Evolutionary conservation across 2,797 vertebrate species (phyloP).

Genomic region (Sebastes matsubarae): DNA sequence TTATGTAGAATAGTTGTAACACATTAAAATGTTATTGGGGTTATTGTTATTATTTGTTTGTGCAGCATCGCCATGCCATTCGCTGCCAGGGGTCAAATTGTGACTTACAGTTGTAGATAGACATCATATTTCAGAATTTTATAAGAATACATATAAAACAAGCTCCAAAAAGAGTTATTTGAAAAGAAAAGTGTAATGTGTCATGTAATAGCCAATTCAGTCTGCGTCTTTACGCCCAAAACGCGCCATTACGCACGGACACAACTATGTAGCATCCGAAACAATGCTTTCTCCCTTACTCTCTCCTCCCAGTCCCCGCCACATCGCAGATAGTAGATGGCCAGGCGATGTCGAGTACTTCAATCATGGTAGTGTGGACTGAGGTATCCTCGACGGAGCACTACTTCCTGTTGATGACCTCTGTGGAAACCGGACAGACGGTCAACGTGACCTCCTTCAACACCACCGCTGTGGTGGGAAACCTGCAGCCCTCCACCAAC

Average conservation of each 20-base stretch:
- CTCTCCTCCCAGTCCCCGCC: slow-evolving; percentile 69
- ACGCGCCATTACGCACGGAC: not conserved
- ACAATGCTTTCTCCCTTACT: not conserved
- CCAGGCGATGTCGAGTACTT: slow-evolving; percentile 69
- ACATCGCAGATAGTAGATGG: slow-evolving; percentile 70
- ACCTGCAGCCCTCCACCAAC: slow-evolving; percentile 66
- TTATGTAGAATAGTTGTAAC: not conserved
- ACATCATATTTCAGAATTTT: not conserved
- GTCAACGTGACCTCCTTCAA: slow-evolving; percentile 56
- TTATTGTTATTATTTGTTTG: not conserved
- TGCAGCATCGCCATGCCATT: not conserved
- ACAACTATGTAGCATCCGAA: not conserved
- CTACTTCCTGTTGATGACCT: slow-evolving; percentile 69
- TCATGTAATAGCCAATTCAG: not conserved
- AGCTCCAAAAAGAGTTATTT: not conserved
- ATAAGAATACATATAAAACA: not conserved
- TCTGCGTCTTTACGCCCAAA: not conserved
- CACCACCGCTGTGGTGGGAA: slow-evolving; percentile 35
- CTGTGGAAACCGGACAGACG: not conserved
- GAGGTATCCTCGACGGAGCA: slow-evolving; percentile 51
- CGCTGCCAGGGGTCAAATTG: not conserved
- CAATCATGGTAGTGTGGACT: slow-evolving; percentile 73
- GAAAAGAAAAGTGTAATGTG: not conserved
- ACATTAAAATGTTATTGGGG: not conserved
- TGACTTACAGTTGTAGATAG: not conserved